Evolutionary conservation across 2,888 invertebrate species (phyloP), one percentile per base, ranked within the genome.

Genomic region (Monoplex corrugatus): DNA sequence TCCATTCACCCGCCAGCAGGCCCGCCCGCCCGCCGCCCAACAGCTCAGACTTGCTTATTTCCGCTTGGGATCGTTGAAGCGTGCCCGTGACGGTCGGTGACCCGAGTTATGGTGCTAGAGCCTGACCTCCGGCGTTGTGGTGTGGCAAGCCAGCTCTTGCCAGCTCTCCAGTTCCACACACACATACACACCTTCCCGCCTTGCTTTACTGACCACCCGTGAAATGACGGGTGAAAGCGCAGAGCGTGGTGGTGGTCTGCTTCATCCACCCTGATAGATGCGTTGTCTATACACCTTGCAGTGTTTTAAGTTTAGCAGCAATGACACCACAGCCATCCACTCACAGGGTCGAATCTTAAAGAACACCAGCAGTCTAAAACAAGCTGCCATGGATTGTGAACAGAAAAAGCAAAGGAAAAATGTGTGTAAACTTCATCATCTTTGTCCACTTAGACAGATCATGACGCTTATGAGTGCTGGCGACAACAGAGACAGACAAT

Each of bases 51-150:
- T 16, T 40, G 86, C 50, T 86, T 86, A 86, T 40, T 63, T 86
- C 86, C 86, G 43, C 86, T 40, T 40, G 86, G 28, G 86, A 43
- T 86, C 86, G 86, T n/a, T 68, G 86, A 43, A 43, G 86, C 43
- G 68, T 86, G 68, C 68, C 40, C 19, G 86, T 28, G 68, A 86
- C 68, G 86, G 86, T 86, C 86, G 86, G 40, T 68, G 86, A 86
- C 86, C 86, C 38, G 32, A 38, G 19, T 19, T 50, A 50, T 19
- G 50, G 50, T 50, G 50, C 50, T 50, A 50, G 50, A 50, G 10
- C 50, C 10, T 50, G 50, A 19, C 50, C 50, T 50, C 3, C 28
- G 68, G 28, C 68, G 5, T 68, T 68, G 68, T 68, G 68, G n/a
- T 50, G 50, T 8, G 50, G 50, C 10, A 50, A 8, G 19, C 43